Conservation (phyloP, 2,888 invertebrate genomes). For the Drosophila meridionalis region DNA sequence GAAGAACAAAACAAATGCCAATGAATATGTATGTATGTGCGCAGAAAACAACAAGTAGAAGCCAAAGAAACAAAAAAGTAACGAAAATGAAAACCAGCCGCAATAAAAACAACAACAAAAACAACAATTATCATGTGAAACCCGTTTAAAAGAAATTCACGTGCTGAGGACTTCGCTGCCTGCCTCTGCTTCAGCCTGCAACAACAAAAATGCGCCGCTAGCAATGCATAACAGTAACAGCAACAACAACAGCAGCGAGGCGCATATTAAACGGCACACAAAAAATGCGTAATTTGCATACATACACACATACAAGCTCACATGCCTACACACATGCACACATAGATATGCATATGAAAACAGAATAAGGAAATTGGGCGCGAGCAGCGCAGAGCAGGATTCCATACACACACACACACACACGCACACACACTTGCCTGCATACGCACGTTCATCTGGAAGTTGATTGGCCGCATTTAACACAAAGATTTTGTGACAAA, state of each 20-base stretch:
- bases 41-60: slow-evolving; percentile 5
- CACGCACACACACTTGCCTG: neutral
- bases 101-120: slow-evolving; percentile 34
- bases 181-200: slow-evolving; percentile 1
- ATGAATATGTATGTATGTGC: slow-evolving; percentile 44
- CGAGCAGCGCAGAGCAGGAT: neutral
- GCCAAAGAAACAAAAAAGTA: slow-evolving; percentile 17
- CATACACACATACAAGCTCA: slow-evolving; percentile 26
- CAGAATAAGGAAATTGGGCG: slow-evolving; percentile 36
- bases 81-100: slow-evolving; percentile 63
- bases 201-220: slow-evolving; percentile 47
- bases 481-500: slow-evolving; percentile 21
- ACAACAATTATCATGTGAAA: slow-evolving; percentile 58
- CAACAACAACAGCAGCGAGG: slow-evolving; percentile 40
- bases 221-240: slow-evolving; percentile 57
- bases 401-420: neutral
- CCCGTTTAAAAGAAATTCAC: slow-evolving; percentile 76
- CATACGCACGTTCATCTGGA: slow-evolving; percentile 1
- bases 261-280: slow-evolving; percentile 57
- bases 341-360: neutral
- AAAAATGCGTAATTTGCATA: slow-evolving; percentile 66
- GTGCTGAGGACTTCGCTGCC: slow-evolving; percentile 43
- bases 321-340: neutral
- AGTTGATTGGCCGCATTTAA: slow-evolving; percentile 46
- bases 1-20: slow-evolving; percentile 26